Conservation (phyloP, 2,888 invertebrate genomes). For the Caenorhabditis macrosperma region DNA sequence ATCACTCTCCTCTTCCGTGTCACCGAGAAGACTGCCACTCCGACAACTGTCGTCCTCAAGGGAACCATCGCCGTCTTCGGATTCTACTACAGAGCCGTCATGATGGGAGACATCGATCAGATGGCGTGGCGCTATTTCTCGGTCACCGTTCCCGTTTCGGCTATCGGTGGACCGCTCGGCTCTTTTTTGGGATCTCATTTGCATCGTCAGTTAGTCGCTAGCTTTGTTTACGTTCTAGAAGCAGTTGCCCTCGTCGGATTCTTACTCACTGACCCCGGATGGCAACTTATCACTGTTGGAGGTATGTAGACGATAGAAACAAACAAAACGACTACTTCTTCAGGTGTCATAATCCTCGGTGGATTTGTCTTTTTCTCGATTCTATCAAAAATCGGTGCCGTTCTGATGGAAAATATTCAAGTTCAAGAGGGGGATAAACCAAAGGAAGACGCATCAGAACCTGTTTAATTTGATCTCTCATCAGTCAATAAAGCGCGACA, state of each 20-base stretch:
- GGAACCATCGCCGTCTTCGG: slow-evolving; percentile 72
- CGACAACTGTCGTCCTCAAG: slow-evolving; percentile 78
- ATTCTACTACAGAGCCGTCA: slow-evolving; percentile 74
- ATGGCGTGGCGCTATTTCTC: slow-evolving; percentile 62
- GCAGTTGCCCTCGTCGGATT: slow-evolving; percentile 68
- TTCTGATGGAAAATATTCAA: slow-evolving; percentile 1
- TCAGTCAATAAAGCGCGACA: not conserved
- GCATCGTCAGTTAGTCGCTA: slow-evolving; percentile 72
- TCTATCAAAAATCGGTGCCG: slow-evolving; percentile 49
- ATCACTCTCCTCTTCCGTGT: slow-evolving; percentile 75
- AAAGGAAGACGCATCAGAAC: not conserved
- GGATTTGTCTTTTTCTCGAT: slow-evolving; percentile 58
- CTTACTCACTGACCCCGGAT: slow-evolving; percentile 53
- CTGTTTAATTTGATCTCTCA: not conserved
- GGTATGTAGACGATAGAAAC: not conserved
- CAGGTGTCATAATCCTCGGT: slow-evolving; percentile 53
- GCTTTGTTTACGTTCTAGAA: slow-evolving; percentile 72
- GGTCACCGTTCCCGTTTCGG: slow-evolving; percentile 64
- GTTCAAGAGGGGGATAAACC: not conserved
- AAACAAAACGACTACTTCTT: not conserved
- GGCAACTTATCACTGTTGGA: not conserved
- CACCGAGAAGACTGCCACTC: slow-evolving; percentile 79
- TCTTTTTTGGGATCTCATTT: slow-evolving; percentile 75
- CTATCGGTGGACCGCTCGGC: slow-evolving; percentile 71
- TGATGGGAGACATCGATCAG: slow-evolving; percentile 66